Evolutionary conservation across 2,113 vertebrate species (phyloP).

Genomic region (Asarcornis scutulata): DNA sequence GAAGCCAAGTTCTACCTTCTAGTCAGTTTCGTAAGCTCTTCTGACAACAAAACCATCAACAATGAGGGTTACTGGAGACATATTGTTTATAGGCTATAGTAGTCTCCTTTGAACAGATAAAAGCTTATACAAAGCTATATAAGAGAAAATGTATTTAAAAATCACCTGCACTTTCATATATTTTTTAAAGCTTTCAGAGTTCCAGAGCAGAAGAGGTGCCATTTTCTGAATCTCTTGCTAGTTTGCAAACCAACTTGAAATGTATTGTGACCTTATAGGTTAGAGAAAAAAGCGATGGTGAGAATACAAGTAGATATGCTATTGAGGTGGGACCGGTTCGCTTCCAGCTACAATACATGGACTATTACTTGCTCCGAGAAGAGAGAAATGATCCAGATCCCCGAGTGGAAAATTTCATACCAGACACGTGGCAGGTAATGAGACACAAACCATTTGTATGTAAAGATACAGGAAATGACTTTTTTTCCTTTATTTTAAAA

Average conservation of each 20-base stretch:
- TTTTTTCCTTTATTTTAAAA: background rate
- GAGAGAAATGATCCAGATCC: constrained; percentile 77
- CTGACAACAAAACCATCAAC: background rate
- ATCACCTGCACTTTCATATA: background rate
- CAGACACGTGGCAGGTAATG: constrained; percentile 81
- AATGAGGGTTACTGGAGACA: background rate
- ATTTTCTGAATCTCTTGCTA: background rate
- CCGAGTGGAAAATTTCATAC: constrained; percentile 76
- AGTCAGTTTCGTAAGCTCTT: background rate
- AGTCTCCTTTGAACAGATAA: background rate
- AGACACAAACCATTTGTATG: background rate
- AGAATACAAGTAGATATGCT: background rate
- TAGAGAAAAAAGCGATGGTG: background rate
- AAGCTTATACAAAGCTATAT: background rate
- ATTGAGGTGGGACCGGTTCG: constrained; percentile 60
- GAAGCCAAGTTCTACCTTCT: background rate
- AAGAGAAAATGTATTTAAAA: background rate
- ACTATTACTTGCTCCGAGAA: constrained; percentile 71
- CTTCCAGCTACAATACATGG: constrained; percentile 79
- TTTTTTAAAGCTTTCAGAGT: background rate
- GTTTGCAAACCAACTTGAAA: background rate
- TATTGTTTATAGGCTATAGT: background rate
- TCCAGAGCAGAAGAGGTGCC: background rate
- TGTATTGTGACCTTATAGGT: background rate
- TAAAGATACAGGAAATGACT: background rate